Evolutionary conservation across 2,888 invertebrate species (phyloP), one percentile per base, ranked within the genome.

Genomic region (Polymixis lichenea): DNA sequence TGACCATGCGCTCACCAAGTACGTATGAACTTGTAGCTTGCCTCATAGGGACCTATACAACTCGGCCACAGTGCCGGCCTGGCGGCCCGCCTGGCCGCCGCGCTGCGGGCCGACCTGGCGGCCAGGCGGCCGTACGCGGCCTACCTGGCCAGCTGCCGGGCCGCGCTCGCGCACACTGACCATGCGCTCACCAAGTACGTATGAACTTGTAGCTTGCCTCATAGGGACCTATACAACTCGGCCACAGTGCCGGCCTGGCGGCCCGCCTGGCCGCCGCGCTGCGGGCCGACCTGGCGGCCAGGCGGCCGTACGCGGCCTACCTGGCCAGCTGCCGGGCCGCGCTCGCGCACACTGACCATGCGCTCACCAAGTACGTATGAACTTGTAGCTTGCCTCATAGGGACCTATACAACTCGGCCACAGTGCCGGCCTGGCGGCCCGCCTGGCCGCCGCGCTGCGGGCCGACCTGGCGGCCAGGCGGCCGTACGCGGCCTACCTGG

Each of bases 401-500:
- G 49, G 49, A 49, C 17, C 49, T 5, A 19, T 49, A 51, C n/a
- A n/a, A n/a, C 38, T 38, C 38, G 38, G 38, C 38, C 38, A 38
- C 38, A 38, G 38, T 5, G 38, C 38, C 5, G 38, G 5, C 17
- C 15, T 43, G 7, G 70, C 58, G 84, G 70, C 91, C 17, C 91
- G 95, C 0, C 92, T 95, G 32, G 95, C 95, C 3, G 94, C 93
- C 25, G 94, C 95, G 6, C 90, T 96, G 87, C 90, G 95, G 1
- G 93, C 95, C 3, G 96, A 96, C 89, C 91, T 96, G n/a, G 95
- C 95, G 43, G 95, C 95, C 70, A 84, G 95, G 56, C 86, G 95
- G 0, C 95, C 96, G 72, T 95, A 96, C 89, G 95, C 95, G 66
- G 92, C 95, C 66, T 95, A 96, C 88, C 92, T 96, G 1, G 93